phyloP scores from a whole-genome alignment of 2,797 vertebrate species.

The Peromyscus attwateri region DNA sequence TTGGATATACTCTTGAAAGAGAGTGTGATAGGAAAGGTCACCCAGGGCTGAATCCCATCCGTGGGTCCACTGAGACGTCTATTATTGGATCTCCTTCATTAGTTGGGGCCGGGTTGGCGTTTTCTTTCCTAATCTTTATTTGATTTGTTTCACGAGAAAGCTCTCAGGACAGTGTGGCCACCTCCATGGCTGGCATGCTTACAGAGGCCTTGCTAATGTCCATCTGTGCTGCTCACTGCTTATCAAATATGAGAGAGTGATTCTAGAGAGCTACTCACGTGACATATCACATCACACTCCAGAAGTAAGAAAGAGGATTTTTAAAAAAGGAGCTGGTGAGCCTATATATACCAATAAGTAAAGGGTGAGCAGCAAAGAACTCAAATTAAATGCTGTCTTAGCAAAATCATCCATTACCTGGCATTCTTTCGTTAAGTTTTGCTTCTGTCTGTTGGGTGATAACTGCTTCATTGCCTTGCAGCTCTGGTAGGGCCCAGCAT shows the following conservation, averaged over 20 bases:
- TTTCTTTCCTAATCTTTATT: conserved; percentile 63
- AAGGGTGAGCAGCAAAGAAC: not conserved
- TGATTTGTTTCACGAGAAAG: conserved; percentile 78
- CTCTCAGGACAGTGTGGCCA: conserved; percentile 61
- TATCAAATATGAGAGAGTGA: not conserved
- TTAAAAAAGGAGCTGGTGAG: not conserved
- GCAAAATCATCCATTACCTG: not conserved
- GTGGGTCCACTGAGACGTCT: not conserved
- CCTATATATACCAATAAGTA: too few species aligned
- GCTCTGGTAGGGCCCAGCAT: not conserved
- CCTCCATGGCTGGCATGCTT: conserved; percentile 68
- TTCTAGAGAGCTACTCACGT: not conserved
- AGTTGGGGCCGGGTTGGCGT: not conserved
- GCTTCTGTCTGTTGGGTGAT: not conserved
- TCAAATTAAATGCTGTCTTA: not conserved
- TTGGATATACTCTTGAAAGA: not conserved
- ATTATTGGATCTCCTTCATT: not conserved
- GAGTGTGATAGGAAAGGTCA: not conserved
- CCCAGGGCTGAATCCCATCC: not conserved
- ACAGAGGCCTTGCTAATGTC: conserved; percentile 68
- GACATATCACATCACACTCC: not conserved
- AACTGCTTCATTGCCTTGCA: not conserved
- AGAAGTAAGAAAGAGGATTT: not conserved
- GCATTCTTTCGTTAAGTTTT: not conserved
- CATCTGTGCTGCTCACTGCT: conserved; percentile 71